Percentiles rank a stretch among this genome's conserved stretches.
These are phyloP conservation scores for Nephrocerus scutellatus DNA, from an alignment of 2,888 invertebrate species.

Conservation along the genomic window DNA sequence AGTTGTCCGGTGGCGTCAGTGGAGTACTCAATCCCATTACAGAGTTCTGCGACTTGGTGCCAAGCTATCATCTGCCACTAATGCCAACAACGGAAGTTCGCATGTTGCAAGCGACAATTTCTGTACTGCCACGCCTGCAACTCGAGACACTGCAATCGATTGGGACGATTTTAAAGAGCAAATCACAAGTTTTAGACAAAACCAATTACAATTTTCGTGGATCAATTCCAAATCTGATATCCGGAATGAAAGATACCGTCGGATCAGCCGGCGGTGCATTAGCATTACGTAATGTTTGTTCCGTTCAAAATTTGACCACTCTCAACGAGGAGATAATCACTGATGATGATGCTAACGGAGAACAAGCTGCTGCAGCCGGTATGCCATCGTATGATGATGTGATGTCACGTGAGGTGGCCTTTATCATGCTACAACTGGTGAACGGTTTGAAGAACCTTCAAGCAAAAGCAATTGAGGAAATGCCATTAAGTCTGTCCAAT, in stretches of 20 bases:
- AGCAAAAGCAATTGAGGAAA: constrained; percentile 74
- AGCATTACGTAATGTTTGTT: constrained; percentile 49
- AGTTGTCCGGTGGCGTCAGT: constrained; percentile 59
- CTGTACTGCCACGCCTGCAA: constrained; percentile 66
- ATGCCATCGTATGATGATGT: constrained; percentile 50
- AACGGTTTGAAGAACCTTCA: constrained; percentile 76
- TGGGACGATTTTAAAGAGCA: constrained; percentile 56
- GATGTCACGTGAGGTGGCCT: constrained; percentile 60
- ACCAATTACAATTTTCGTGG: constrained; percentile 45
- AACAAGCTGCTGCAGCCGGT: constrained; percentile 12
- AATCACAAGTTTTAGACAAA: constrained; percentile 47
- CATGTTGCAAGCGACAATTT: constrained; percentile 69
- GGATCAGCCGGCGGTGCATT: constrained; percentile 8
- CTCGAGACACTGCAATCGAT: constrained; percentile 68
- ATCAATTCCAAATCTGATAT: constrained; percentile 47
- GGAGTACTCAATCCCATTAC: constrained; percentile 68
- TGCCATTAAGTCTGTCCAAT: constrained; percentile 62
- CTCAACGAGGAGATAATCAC: constrained; percentile 37
- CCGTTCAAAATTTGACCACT: constrained; percentile 48
- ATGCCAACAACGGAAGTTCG: constrained; percentile 56
- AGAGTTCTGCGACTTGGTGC: constrained; percentile 73
- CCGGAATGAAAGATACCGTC: constrained; percentile 35
- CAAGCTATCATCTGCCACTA: constrained; percentile 56
- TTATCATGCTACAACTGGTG: constrained; percentile 72
- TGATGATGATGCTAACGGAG: constrained; percentile 7